Conservation (phyloP, 1,140 invertebrate species). For the Helicoverpa zea region DNA sequence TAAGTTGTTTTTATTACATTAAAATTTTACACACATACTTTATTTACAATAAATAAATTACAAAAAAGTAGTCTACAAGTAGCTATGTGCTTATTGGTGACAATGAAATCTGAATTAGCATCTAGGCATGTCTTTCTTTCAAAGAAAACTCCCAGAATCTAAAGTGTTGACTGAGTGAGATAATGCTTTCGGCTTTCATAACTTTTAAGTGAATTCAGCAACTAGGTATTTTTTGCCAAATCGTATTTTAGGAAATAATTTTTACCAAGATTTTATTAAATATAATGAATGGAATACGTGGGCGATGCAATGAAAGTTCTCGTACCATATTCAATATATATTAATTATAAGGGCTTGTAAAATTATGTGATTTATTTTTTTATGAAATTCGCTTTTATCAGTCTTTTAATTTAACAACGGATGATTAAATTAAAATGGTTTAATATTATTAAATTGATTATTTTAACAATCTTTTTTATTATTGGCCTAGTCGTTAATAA, state of each 20-base stretch:
- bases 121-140: no score
- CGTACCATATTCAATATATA: not conserved
- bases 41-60: no score
- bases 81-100: not conserved
- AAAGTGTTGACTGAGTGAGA: no score
- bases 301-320: not conserved
- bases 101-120: no score
- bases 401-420: slow-evolving; percentile 79
- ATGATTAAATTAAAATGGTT: slow-evolving; percentile 48
- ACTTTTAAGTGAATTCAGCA: no score
- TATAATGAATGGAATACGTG: not conserved
- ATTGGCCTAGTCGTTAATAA: no score
- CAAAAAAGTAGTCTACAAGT: not conserved
- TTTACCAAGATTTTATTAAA: not conserved
- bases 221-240: not conserved
- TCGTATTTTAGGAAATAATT: not conserved
- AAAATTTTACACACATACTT: no score
- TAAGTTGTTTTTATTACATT: no score
- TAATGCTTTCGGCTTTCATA: no score
- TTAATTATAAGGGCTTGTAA: slow-evolving; percentile 34
- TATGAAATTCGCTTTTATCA: slow-evolving; percentile 85
- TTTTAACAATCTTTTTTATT: slow-evolving; percentile 5
- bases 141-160: no score
- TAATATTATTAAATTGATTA: slow-evolving; percentile 12
- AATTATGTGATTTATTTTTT: slow-evolving; percentile 61